Evolutionary conservation across 2,888 invertebrate species (phyloP), one percentile per base, ranked within the genome.

Genomic region (Dryobota labecula): DNA sequence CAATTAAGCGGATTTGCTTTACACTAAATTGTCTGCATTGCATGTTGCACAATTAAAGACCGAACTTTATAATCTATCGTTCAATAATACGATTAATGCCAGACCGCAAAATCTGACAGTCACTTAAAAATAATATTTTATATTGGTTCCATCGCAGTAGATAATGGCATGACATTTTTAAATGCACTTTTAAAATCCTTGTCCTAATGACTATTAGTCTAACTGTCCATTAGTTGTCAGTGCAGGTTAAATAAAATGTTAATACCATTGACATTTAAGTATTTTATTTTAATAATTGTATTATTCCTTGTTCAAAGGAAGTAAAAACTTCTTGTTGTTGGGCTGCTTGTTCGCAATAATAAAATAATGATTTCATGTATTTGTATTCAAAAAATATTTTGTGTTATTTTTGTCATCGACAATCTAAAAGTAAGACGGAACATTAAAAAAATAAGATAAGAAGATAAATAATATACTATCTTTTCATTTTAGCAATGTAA

Each of bases 131-230:
- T 24, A 49, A 43, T 30, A 18, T 30, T 45, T 56, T 27, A 24
- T n/a, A 27, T n/a, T 2, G 18, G 18, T 62, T 57, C 5, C 20
- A 24, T 49, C 15, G 5, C 4, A 45, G 2, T 49, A 30, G 43
- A 60, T 63, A 71, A 57, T 63, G 24, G 13, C 60, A 45, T 54
- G 51, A 70, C 54, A 67, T 76, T 78, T 72, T 66, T 53, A 57
- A 38, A 73, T 64, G 58, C 71, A 56, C 49, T 78, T 78, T 61
- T 30, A 57, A 36, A 49, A 65, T 45, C 65, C 73, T 66, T 66
- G 61, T 53, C 6, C 38, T 57, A 27, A 33, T 54, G 1, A 9
- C 13, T 20, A 7, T 18, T 9, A 33, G 18, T 43, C 33, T 15
- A 18, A 27, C 9, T 41, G 36, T 49, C 24, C 5, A 33, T 18